These are phyloP conservation scores for Typhlomys cinereus DNA, from an alignment of 2,113 vertebrate species.

Conservation along the genomic window DNA sequence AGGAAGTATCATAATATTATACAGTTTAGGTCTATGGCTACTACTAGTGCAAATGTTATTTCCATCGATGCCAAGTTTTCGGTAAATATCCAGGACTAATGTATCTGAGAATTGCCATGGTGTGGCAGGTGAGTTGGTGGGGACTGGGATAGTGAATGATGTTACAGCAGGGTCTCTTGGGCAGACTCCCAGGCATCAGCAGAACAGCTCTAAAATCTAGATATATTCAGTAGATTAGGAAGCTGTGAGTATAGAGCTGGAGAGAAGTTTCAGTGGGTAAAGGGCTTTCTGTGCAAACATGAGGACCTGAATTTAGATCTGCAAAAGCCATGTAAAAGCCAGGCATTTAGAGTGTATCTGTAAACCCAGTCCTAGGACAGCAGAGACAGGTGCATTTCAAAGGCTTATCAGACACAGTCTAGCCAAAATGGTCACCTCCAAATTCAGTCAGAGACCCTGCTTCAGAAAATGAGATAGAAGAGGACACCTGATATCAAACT, in stretches of 20 bases:
- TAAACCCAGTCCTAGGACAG: neutral
- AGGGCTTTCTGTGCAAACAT: neutral
- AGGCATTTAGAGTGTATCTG: neutral
- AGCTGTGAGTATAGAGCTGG: too few species aligned
- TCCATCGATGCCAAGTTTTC: neutral
- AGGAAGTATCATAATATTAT: neutral
- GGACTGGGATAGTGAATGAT: neutral
- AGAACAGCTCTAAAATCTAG: neutral
- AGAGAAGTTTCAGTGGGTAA: neutral
- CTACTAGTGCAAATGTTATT: neutral
- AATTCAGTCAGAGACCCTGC: neutral
- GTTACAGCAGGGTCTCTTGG: neutral
- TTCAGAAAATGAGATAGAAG: neutral
- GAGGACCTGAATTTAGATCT: neutral
- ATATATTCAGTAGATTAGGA: neutral
- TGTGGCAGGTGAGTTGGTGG: neutral
- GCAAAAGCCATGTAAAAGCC: neutral
- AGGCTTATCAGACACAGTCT: neutral
- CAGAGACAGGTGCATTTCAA: neutral
- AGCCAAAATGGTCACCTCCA: neutral
- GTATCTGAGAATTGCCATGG: neutral
- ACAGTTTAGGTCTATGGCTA: too few species aligned
- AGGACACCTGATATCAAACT: neutral
- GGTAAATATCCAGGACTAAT: neutral
- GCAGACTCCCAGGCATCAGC: neutral